Percentiles rank a stretch among this genome's conserved stretches.
These are phyloP conservation scores for Campylorhamphus procurvoides DNA, from an alignment of 2,113 vertebrate species.

Conservation along the genomic window DNA sequence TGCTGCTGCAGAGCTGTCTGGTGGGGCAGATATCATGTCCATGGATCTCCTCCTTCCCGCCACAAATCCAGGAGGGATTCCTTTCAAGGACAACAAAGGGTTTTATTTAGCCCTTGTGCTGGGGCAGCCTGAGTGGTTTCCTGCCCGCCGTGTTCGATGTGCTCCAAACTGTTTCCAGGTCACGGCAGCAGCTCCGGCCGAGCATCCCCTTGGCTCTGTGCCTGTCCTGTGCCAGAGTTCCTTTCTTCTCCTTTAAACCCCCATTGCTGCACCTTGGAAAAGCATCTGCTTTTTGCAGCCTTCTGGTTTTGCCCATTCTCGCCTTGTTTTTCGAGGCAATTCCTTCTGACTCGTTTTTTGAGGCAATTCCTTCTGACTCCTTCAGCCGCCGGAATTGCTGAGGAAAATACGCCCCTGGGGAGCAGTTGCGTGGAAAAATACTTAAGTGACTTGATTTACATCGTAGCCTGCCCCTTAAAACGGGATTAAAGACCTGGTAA, in stretches of 20 bases:
- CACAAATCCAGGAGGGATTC: background rate
- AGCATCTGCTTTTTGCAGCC: background rate
- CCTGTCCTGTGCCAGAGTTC: background rate
- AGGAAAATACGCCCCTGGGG: background rate
- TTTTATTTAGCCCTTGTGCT: background rate
- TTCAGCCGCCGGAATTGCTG: background rate
- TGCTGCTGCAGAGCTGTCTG: background rate
- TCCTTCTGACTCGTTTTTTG: background rate
- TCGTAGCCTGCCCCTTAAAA: background rate
- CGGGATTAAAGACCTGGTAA: background rate
- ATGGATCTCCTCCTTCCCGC: fast-evolving
- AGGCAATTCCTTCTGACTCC: background rate
- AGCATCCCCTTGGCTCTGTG: background rate
- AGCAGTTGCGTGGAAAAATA: background rate
- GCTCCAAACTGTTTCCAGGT: background rate
- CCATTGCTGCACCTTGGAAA: fast-evolving
- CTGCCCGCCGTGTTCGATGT: background rate
- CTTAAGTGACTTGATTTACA: background rate
- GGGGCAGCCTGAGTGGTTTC: background rate
- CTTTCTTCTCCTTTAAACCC: fast-evolving
- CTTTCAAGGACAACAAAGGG: background rate
- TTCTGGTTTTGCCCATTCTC: background rate
- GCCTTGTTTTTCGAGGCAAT: background rate
- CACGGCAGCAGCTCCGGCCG: background rate
- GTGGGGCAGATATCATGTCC: background rate